A percentile compares a stretch with the other conserved stretches of the same genome.
phyloP scores from a whole-genome alignment of 2,113 vertebrate species.

The Synodontis membranacea region DNA sequence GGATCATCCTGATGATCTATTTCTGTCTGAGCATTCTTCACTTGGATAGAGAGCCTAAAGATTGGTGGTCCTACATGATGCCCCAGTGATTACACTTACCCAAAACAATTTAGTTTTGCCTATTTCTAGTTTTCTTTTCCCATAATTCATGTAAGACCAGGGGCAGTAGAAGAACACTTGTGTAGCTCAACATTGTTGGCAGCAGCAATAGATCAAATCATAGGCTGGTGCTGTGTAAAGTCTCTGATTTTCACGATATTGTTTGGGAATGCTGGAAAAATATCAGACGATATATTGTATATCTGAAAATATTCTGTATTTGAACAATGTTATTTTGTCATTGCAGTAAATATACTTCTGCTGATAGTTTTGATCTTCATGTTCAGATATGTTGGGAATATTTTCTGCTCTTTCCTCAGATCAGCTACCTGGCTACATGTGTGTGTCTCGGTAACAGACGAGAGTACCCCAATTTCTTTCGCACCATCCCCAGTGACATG shows the following conservation, averaged over 20 bases:
- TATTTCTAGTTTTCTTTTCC: not conserved
- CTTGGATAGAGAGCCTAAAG: not conserved
- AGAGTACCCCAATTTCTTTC: constrained; percentile 73
- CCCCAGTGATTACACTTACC: not conserved
- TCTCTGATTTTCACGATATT: not conserved
- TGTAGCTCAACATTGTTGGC: not conserved
- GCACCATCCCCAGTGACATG: constrained; percentile 75
- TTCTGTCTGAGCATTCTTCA: not conserved
- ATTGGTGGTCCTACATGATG: not conserved
- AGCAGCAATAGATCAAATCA: not conserved
- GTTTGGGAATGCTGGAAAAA: not conserved
- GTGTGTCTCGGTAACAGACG: constrained; percentile 72
- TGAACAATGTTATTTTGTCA: not conserved
- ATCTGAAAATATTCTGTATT: not conserved
- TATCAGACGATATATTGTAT: not conserved
- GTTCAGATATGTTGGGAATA: not conserved
- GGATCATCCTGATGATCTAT: not conserved
- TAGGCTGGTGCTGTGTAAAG: not conserved
- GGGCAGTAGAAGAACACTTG: not conserved
- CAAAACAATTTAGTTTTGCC: not conserved
- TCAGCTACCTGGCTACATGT: constrained; percentile 74
- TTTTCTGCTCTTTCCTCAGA: constrained; percentile 53
- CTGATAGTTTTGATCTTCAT: not conserved
- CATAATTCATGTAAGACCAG: not conserved
- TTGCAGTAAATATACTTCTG: not conserved